These are phyloP conservation scores for Sitobion miscanthi DNA, from an alignment of 1,140 invertebrate genomes.

Conservation along the genomic window DNA sequence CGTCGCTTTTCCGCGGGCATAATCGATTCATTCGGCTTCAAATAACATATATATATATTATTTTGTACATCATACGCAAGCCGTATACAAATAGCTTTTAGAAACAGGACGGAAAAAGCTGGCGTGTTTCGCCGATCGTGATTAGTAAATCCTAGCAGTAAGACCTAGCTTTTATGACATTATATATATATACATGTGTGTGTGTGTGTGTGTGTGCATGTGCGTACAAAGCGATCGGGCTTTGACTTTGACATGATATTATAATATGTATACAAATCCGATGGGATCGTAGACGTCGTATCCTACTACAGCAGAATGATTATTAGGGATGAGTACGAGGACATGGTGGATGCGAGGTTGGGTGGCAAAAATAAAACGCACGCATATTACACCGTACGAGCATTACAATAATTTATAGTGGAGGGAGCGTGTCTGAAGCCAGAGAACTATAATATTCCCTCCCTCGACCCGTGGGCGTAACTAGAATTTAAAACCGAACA, in stretches of 20 bases:
- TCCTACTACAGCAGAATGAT: background rate
- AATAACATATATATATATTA: background rate
- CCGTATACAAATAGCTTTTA: background rate
- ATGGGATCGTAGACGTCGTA: background rate
- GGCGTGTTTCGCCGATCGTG: background rate
- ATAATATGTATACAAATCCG: constrained; percentile 12
- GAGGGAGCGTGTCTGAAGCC: background rate
- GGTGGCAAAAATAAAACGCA: background rate
- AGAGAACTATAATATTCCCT: background rate
- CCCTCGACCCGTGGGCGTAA: background rate
- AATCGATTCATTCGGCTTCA: background rate
- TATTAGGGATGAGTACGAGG: background rate
- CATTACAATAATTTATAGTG: background rate
- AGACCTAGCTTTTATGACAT: background rate
- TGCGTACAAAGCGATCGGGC: background rate
- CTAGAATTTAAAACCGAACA: background rate
- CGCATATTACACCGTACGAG: background rate
- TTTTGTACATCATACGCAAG: background rate
- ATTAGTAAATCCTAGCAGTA: constrained; percentile 7
- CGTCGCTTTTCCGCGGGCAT: background rate
- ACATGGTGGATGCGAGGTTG: background rate
- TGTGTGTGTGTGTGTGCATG: background rate
- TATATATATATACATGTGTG: background rate
- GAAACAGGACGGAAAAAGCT: background rate
- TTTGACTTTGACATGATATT: background rate